Evolutionary conservation across 2,888 invertebrate species (phyloP), one percentile per base, ranked within the genome.

Genomic region (Stomorhina lunata): DNA sequence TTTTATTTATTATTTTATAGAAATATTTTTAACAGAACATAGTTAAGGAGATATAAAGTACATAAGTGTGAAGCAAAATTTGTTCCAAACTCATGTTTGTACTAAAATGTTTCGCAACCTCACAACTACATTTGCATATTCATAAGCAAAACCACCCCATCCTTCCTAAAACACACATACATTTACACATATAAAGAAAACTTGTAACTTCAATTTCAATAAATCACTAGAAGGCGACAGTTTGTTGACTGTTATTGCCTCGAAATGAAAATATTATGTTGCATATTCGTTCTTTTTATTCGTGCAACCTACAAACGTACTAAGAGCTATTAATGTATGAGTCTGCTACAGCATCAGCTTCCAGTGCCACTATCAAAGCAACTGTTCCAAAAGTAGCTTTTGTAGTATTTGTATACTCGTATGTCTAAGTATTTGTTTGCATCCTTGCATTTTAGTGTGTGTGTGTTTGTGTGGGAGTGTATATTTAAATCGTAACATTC

Each of bases 231-330:
- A 71, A 83, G 80, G 71, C 76, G 85, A 85, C 83, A 85, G 81
- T 82, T 84, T 84, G 84, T 82, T 85, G 85, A 85, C 85, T 80
- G 85, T 85, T 85, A 85, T 85, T 85, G 85, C 85, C 84, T 85
- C 81, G 50, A 84, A 85, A 82, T 85, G 84, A 84, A 85, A 85
- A 84, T 83, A 85, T 85, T 81, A 81, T 80, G 55, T 79, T 79
- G 82, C 82, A 82, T 82, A 75, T 66, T 75, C 65, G 25, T 45
- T 43, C 27, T 50, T 66, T 20, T 15, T 53, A 12, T 4, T 12
- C 17, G n/a, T 43, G 43, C 43, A 43, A 43, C 27, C 25, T n/a
- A n/a, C 17, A 32, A 61, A 29, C 34, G 59, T 37, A 72, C 61
- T 48, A 61, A 48, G 32, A 40, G n/a, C n/a, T 32, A 5, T 69